Conservation (phyloP, 2,797 vertebrate species). For the Notolabrus celidotus region DNA sequence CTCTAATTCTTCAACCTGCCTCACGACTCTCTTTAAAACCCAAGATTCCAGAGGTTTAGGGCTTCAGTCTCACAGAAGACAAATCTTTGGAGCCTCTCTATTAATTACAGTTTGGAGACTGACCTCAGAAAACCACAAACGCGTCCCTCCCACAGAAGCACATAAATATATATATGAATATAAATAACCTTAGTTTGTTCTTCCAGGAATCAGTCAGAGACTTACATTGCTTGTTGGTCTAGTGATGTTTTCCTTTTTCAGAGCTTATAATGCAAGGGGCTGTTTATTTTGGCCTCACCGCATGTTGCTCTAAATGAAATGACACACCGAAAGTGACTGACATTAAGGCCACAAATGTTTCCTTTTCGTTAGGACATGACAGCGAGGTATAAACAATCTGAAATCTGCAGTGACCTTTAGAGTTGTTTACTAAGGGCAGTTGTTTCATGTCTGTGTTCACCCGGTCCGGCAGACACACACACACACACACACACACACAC, state of each 20-base stretch:
- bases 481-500: too few species aligned
- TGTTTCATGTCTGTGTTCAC: slow-evolving; percentile 65
- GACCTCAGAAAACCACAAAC: slow-evolving; percentile 23
- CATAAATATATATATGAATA: slow-evolving; percentile 23
- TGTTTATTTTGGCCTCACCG: slow-evolving; percentile 32
- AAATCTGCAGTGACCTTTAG: slow-evolving; percentile 76
- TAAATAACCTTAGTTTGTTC: slow-evolving; percentile 17
- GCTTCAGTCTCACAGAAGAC: slow-evolving; percentile 9
- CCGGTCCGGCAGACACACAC: slow-evolving; percentile 50
- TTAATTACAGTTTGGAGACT: slow-evolving; percentile 34
- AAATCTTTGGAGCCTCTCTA: slow-evolving; percentile 35
- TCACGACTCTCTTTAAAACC: neutral
- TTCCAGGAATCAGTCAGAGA: slow-evolving; percentile 28
- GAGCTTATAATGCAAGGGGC: slow-evolving; percentile 11
- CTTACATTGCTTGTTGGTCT: neutral
- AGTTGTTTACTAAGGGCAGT: slow-evolving; percentile 73
- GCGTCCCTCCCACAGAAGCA: slow-evolving; percentile 1
- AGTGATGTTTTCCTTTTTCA: slow-evolving; percentile 16
- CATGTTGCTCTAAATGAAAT: slow-evolving; percentile 56
- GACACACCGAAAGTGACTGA: slow-evolving; percentile 58
- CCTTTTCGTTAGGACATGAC: slow-evolving; percentile 62
- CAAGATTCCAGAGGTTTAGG: neutral
- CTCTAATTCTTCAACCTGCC: slow-evolving; percentile 17
- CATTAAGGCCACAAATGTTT: slow-evolving; percentile 74
- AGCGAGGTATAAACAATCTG: slow-evolving; percentile 62